Base-by-base conservation (phyloP, 2,888 invertebrate species). In the Yponomeuta evonymella region DNA sequence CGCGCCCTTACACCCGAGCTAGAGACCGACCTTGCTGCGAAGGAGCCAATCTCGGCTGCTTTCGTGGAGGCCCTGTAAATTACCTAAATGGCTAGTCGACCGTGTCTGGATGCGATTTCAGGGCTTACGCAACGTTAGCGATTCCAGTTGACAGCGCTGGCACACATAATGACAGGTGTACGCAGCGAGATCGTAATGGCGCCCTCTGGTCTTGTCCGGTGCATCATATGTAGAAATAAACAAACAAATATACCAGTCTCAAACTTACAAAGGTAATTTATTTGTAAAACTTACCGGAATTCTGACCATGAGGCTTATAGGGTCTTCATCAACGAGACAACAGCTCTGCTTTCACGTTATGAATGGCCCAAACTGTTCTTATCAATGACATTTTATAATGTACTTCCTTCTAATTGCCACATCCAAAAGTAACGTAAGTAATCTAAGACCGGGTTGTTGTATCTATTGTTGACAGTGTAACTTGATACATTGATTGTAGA, bases 1-100 rank as follows among this genome's bases (percentile, higher is more conserved):
- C 74, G 73, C 72, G 73, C 74, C 71, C 73, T 70, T 70, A 73
- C 72, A 73, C 71, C 70, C 71, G 72, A 73, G 72, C 67, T 70
- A 71, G 63, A 72, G 69, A 74, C 71, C 78, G 79, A 76, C 88
- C 88, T 88, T 82, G 88, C 82, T 80, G 79, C 76, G 83, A 84
- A 80, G 74, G 76, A 81, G 36, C n/a, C 80, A 88, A 84, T 83
- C 84, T 80, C 80, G 83, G 81, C 87, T 84, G 83, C 81, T 83
- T 83, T 82, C 81, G 79, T 82, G 80, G 82, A 83, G 80, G 83
- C 77, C 78, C 79, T 73, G 73, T 70, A 71, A 74, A 74, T 75
- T n/a, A 67, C 67, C 33, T 67, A 65, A 23, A 43, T 67, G 67
- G 48, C 67, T 58, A 58, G 51, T 58, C 12, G 15, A 15, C 15